Evolutionary conservation across 2,888 invertebrate species (phyloP).

Genomic region (Protonemura montana): DNA sequence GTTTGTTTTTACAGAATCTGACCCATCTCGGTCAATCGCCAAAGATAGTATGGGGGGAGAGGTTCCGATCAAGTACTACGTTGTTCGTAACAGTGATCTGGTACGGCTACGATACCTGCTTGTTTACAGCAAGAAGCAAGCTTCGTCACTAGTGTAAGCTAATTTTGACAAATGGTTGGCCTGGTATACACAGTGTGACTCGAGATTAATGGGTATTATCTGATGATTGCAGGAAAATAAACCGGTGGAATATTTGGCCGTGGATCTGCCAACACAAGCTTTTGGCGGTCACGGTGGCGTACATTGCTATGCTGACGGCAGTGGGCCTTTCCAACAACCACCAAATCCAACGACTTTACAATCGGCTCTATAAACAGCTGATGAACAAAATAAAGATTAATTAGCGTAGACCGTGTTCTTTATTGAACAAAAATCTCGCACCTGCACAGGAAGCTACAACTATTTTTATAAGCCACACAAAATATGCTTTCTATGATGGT

Average conservation of each 20-base stretch:
- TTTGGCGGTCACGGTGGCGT: conserved; percentile 69
- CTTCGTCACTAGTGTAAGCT: background rate
- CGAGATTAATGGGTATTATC: background rate
- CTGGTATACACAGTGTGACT: background rate
- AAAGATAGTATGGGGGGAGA: conserved; percentile 58
- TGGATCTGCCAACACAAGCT: conserved; percentile 71
- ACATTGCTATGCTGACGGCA: conserved; percentile 69
- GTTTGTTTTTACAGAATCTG: background rate
- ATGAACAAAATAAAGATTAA: conserved; percentile 23
- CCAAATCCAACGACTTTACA: conserved; percentile 69
- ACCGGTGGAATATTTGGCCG: conserved; percentile 9
- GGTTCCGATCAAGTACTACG: conserved; percentile 73
- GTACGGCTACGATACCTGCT: conserved; percentile 78
- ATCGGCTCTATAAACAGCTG: conserved; percentile 57
- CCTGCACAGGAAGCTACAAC: background rate
- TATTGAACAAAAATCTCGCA: background rate
- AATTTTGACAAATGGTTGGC: background rate
- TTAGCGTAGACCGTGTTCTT: background rate
- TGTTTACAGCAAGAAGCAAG: conserved; percentile 64
- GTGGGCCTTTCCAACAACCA: conserved; percentile 72
- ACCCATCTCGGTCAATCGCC: conserved; percentile 51
- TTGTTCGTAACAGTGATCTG: conserved; percentile 79
- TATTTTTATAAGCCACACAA: background rate
- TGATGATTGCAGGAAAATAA: background rate
- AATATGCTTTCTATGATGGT: background rate